Base-by-base conservation (phyloP, 2,888 invertebrate genomes). In the Cephonodes hylas region DNA sequence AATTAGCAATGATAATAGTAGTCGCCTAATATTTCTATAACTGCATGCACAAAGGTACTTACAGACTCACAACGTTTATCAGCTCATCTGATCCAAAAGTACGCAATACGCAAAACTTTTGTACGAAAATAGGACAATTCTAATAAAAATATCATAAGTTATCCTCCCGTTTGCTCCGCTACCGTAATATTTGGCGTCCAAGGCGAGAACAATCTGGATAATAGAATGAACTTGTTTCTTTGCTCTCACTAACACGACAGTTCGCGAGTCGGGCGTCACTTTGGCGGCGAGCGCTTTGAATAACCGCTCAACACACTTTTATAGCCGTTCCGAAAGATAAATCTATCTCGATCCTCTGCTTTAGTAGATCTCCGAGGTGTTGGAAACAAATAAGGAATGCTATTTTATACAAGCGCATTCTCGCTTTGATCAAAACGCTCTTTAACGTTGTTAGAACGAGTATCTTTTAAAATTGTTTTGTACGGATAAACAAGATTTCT, bases 181-280 rank as follows among this genome's bases (percentile, higher is more conserved):
- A 73, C 68, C 69, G 72, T 85, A 83, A 79, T 74, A 81, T 88
- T 88, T 89, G 91, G 89, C 90, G 87, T 81, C 77, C 76, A 72
- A 86, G 88, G 88, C 89, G 89, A 87, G 89, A 89, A 90, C 88
- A 88, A 89, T 90, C 88, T 84, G 79, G 80, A 74, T 88, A 89
- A 90, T 89, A 89, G 88, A 88, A 89, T 89, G 77, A 81, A 83
- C 76, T 85, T 77, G 78, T 83, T 85, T 83, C 81, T 83, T 83
- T 77, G 74, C 73, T 42, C 42, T 44, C 38, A 57, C 34, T 71
- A 67, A 66, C 62, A 66, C 65, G 64, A 70, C 67, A 64, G 67
- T 69, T 72, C 57, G 64, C 66, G 68, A 66, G 59, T 63, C 63
- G 53, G 77, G 81, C 84, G 83, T 73, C 81, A 66, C 67, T 62